phyloP scores from a whole-genome alignment of 2,888 invertebrate species.

The Deroplatys truncata region DNA sequence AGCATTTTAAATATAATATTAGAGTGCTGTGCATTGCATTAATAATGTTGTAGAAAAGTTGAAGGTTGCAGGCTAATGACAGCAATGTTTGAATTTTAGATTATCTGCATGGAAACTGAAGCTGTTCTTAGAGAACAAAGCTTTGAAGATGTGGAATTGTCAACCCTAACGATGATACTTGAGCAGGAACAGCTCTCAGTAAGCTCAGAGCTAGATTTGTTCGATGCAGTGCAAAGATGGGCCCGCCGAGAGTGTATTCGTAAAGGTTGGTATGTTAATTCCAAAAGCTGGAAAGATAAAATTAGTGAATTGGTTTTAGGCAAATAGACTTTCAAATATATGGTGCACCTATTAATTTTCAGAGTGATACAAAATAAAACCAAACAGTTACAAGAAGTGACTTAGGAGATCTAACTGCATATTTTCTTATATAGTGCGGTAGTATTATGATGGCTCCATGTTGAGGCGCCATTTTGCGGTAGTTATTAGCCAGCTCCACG shows the following conservation, averaged over 20 bases:
- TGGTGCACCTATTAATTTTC: too few relatives aligned
- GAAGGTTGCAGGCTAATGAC: neutral
- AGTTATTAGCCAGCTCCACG: too few relatives aligned
- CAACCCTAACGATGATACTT: slow-evolving; percentile 69
- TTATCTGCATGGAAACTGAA: slow-evolving; percentile 71
- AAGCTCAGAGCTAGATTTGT: slow-evolving; percentile 71
- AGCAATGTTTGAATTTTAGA: slow-evolving; percentile 44
- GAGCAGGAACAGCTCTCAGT: slow-evolving; percentile 70
- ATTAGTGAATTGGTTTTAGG: too few relatives aligned
- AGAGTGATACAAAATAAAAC: too few relatives aligned
- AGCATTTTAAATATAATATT: too few relatives aligned
- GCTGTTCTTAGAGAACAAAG: slow-evolving; percentile 70
- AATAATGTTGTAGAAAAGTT: neutral
- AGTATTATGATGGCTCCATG: too few relatives aligned
- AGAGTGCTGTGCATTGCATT: too few relatives aligned
- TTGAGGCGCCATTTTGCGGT: too few relatives aligned
- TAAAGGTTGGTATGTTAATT: slow-evolving; percentile 43
- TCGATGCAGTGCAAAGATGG: slow-evolving; percentile 68
- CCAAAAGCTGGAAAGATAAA: neutral
- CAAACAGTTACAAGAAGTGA: too few relatives aligned
- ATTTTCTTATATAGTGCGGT: too few relatives aligned
- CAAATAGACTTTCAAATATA: too few relatives aligned
- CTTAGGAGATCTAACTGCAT: too few relatives aligned
- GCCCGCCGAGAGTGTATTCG: slow-evolving; percentile 54
- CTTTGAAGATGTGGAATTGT: slow-evolving; percentile 72